Evolutionary conservation across 2,888 invertebrate species (phyloP).

Genomic region (Stenoptilia bipunctidactyla): DNA sequence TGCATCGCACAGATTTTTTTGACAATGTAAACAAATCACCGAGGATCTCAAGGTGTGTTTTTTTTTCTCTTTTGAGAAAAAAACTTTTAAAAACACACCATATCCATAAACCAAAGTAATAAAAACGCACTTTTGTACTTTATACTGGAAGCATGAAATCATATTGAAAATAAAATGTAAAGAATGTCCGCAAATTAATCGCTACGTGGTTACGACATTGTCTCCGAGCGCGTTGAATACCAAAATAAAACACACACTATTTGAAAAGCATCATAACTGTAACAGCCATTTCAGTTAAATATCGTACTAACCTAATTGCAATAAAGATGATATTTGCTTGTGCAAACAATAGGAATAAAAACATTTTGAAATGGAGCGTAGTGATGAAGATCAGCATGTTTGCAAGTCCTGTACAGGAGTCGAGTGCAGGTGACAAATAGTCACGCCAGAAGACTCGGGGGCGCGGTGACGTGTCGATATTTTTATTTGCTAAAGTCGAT

Average conservation of each 20-base stretch:
- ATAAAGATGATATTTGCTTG: not conserved
- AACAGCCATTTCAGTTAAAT: not conserved
- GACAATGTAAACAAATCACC: no score
- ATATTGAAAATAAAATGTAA: conserved; percentile 35
- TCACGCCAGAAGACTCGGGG: conserved; percentile 58
- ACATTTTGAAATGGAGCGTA: conserved; percentile 22
- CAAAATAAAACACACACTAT: not conserved
- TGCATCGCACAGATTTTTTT: no score
- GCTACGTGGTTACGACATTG: conserved; percentile 51
- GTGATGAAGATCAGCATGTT: conserved; percentile 63
- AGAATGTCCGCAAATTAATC: conserved; percentile 51
- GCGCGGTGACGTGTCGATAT: conserved; percentile 54
- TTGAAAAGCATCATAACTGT: not conserved
- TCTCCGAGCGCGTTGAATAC: conserved; percentile 23
- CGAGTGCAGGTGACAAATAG: conserved; percentile 68
- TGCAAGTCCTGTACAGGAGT: conserved; percentile 60
- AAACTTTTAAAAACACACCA: no score
- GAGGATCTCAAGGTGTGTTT: no score
- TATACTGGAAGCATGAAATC: conserved; percentile 9
- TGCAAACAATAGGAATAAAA: conserved; percentile 13
- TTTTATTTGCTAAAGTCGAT: conserved; percentile 57
- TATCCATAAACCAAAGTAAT: no score
- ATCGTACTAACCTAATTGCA: not conserved
- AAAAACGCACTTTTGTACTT: not conserved
- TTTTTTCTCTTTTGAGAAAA: no score